A percentile compares a stretch with the other conserved stretches of the same genome.
Evolutionary conservation across 2,888 invertebrate genomes (phyloP).

Genomic region (Byasa hedistus): DNA sequence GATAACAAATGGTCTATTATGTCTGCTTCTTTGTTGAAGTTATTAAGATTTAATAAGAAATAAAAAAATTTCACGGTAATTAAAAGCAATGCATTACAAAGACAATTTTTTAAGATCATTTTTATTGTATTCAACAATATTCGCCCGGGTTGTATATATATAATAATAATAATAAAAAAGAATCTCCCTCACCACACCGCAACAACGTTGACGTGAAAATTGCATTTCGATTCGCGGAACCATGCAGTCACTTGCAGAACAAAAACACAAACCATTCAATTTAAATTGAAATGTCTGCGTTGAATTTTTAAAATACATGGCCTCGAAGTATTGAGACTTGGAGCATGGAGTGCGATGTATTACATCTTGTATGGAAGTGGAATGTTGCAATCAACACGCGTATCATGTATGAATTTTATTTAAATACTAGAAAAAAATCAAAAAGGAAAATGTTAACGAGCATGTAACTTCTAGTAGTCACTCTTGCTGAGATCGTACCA

Average conservation of each 20-base stretch:
- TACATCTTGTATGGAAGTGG: background rate
- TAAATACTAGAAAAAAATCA: too few species aligned
- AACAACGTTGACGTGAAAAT: conserved; percentile 20
- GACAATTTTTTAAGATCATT: too few species aligned
- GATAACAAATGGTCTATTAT: too few species aligned
- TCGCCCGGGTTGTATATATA: background rate
- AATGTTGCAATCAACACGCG: background rate
- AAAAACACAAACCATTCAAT: conserved; percentile 19
- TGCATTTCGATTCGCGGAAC: conserved; percentile 19
- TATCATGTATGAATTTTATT: too few species aligned
- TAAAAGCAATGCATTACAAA: too few species aligned
- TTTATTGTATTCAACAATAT: background rate
- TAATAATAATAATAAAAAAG: background rate
- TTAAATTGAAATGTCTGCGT: conserved; percentile 20
- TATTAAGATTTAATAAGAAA: too few species aligned
- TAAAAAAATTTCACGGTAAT: too few species aligned
- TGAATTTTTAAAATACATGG: background rate
- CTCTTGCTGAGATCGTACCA: too few species aligned
- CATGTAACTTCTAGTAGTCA: too few species aligned
- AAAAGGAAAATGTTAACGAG: too few species aligned
- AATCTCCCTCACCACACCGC: background rate
- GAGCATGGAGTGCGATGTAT: background rate
- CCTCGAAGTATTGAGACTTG: conserved; percentile 1
- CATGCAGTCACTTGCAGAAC: conserved; percentile 18
- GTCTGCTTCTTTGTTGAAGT: too few species aligned